Conservation (phyloP, 1,140 invertebrate genomes). For the Aricia agestis region DNA sequence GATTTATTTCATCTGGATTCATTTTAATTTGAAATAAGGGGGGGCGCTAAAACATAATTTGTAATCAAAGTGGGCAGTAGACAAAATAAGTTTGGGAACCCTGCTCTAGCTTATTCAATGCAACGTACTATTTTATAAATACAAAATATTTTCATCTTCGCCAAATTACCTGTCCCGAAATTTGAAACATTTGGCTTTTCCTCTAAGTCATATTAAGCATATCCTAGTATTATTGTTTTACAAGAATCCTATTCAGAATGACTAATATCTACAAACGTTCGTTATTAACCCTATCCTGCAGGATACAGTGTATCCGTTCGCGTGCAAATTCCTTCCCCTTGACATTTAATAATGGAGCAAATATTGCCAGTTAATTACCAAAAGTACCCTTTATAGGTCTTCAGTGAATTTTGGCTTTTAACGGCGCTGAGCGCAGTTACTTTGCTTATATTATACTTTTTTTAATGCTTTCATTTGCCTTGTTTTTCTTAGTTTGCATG, state of each 20-base stretch:
- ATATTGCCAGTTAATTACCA: conserved; percentile 1
- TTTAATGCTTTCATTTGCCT: neutral
- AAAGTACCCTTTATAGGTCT: neutral
- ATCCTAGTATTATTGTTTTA: no score
- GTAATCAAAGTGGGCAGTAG: no score
- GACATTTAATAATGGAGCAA: conserved; percentile 3
- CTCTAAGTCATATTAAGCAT: no score
- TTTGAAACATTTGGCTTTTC: no score
- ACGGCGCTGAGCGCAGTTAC: neutral
- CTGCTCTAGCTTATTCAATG: no score
- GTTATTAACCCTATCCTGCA: conserved; percentile 1
- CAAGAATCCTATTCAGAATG: neutral
- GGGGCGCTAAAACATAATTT: no score
- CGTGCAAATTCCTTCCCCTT: neutral
- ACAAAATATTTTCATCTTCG: no score
- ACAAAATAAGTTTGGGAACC: no score
- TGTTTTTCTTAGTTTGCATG: neutral
- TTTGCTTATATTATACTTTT: neutral
- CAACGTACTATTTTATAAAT: no score
- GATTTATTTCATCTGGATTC: no score
- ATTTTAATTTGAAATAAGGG: no score
- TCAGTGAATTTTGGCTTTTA: neutral
- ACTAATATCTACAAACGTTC: neutral
- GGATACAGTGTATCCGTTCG: neutral
- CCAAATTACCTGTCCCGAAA: no score